Conservation (phyloP, 2,888 invertebrate genomes). For the Nezara viridula region DNA sequence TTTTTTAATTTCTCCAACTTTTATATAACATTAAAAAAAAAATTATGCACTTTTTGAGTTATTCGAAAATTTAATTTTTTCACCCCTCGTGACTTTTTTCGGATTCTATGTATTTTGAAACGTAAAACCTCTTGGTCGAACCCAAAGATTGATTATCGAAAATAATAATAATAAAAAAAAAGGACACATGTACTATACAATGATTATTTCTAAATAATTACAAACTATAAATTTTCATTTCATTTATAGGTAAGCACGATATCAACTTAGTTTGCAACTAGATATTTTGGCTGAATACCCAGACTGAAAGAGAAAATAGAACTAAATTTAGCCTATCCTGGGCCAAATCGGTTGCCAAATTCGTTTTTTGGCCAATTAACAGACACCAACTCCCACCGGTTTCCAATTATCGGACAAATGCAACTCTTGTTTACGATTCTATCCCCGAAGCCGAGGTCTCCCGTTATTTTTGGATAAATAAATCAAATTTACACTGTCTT, state of each 20-base stretch:
- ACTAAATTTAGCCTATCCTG: neutral
- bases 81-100: too few relatives aligned
- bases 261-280: neutral
- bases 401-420: neutral
- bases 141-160: too few relatives aligned
- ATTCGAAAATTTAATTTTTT: too few relatives aligned
- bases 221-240: too few relatives aligned
- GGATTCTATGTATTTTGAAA: too few relatives aligned
- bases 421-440: neutral
- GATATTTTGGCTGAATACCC: conserved; percentile 1
- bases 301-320: neutral
- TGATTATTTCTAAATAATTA: neutral
- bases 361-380: conserved; percentile 13
- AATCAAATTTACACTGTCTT: neutral
- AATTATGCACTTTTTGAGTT: too few relatives aligned
- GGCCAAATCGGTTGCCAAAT: neutral
- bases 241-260: neutral
- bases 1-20: too few relatives aligned
- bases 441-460: neutral
- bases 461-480: neutral
- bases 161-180: too few relatives aligned
- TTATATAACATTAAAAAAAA: too few relatives aligned
- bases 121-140: too few relatives aligned
- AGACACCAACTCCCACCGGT: neutral
- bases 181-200: too few relatives aligned